Conservation (phyloP, 2,888 invertebrate genomes). For the Petrolisthes cinctipes region DNA sequence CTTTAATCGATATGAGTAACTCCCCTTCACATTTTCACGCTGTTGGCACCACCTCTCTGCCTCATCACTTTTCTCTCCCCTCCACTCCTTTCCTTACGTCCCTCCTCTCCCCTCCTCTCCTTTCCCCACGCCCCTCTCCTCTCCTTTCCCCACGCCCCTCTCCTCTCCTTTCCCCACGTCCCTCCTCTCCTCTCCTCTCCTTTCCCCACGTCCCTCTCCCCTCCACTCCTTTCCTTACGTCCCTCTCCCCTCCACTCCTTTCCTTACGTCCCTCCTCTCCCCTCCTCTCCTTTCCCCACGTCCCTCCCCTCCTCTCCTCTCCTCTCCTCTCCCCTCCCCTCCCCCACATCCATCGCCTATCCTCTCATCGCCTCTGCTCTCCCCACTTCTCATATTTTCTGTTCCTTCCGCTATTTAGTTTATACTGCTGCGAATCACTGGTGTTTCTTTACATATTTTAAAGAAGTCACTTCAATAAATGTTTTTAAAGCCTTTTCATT, state of each 20-base stretch:
- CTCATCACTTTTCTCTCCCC: no score
- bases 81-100: not conserved
- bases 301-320: not conserved
- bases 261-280: not conserved
- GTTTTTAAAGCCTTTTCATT: no score
- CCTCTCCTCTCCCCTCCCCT: not conserved
- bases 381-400: no score
- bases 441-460: no score
- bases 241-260: not conserved
- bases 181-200: not conserved
- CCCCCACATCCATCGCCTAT: not conserved
- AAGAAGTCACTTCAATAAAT: no score
- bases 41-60: no score
- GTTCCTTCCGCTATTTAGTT: no score
- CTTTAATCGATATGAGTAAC: no score
- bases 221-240: slow-evolving; percentile 18
- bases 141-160: not conserved
- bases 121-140: not conserved
- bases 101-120: not conserved
- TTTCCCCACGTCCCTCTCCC: not conserved
- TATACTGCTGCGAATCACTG: no score
- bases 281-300: not conserved
- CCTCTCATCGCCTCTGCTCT: no score
- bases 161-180: not conserved
- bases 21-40: no score